Evolutionary conservation across 2,888 invertebrate genomes (phyloP).

Genomic region (Venustoraphidia nigricollis): DNA sequence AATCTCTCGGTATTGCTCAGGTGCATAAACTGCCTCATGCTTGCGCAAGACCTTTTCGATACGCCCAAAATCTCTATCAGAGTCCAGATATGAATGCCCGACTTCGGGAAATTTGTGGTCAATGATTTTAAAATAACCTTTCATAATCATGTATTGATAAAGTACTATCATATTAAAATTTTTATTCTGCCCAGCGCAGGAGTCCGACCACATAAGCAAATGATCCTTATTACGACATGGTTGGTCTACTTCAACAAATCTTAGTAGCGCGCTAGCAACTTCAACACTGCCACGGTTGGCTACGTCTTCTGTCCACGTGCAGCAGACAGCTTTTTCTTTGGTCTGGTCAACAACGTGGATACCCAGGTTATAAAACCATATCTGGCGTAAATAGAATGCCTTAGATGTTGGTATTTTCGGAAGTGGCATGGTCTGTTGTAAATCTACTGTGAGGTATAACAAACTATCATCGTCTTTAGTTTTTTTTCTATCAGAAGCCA

Average conservation of each 20-base stretch:
- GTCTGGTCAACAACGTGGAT: conserved; percentile 9
- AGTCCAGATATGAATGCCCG: conserved; percentile 19
- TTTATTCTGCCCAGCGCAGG: conserved; percentile 8
- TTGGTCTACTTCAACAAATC: conserved; percentile 4
- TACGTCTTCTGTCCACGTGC: conserved; percentile 12
- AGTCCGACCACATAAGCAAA: conserved; percentile 7
- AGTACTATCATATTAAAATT: conserved; percentile 7
- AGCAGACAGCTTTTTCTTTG: conserved; percentile 10
- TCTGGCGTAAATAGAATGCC: conserved; percentile 10
- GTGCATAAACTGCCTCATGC: conserved; percentile 16
- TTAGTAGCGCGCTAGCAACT: conserved; percentile 8
- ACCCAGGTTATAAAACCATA: conserved; percentile 5
- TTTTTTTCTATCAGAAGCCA: conserved; percentile 7
- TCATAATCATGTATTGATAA: conserved; percentile 11
- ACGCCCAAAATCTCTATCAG: conserved; percentile 19
- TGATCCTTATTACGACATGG: conserved; percentile 6
- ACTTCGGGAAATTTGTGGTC: conserved; percentile 18
- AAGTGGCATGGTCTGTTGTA: conserved; percentile 12
- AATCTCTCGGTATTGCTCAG: conserved; percentile 17
- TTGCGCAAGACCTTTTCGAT: conserved; percentile 18
- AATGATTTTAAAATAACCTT: conserved; percentile 13
- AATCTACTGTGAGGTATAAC: conserved; percentile 9
- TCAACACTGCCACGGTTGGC: conserved; percentile 8
- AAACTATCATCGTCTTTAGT: conserved; percentile 1
- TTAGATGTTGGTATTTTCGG: conserved; percentile 12